Conservation (phyloP, 2,113 vertebrate genomes). For the Acrocephalus arundinaceus region DNA sequence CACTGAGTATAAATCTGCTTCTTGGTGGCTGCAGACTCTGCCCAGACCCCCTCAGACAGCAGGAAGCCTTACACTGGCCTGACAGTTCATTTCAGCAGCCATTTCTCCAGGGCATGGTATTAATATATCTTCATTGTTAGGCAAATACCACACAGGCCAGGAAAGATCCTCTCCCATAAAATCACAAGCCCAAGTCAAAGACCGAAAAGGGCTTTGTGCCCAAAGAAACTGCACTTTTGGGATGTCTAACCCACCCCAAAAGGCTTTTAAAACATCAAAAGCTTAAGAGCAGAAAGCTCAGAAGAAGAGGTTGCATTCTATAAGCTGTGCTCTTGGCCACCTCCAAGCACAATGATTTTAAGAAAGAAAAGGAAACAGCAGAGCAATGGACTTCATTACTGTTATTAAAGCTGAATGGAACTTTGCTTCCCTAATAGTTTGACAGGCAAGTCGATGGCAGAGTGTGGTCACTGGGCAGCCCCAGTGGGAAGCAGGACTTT, state of each 20-base stretch:
- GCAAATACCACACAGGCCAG: background rate
- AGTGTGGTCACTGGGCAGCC: background rate
- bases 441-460: background rate
- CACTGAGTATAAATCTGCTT: background rate
- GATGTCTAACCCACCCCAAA: background rate
- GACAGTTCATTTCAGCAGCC: slow-evolving; percentile 20
- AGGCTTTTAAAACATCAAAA: background rate
- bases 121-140: slow-evolving; percentile 2
- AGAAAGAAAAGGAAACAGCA: background rate
- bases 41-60: background rate
- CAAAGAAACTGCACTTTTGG: background rate
- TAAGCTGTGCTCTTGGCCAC: background rate
- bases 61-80: background rate
- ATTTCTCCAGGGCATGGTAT: slow-evolving; percentile 3
- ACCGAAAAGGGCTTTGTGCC: background rate
- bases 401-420: background rate
- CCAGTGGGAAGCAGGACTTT: background rate
- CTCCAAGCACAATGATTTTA: background rate
- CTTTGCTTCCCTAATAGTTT: background rate
- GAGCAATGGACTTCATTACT: background rate
- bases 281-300: background rate
- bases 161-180: background rate
- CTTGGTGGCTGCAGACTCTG: background rate
- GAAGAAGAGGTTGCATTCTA: background rate
- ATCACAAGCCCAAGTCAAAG: background rate